Evolutionary conservation across 2,113 vertebrate genomes (phyloP).

Genomic region (Perca flavescens): DNA sequence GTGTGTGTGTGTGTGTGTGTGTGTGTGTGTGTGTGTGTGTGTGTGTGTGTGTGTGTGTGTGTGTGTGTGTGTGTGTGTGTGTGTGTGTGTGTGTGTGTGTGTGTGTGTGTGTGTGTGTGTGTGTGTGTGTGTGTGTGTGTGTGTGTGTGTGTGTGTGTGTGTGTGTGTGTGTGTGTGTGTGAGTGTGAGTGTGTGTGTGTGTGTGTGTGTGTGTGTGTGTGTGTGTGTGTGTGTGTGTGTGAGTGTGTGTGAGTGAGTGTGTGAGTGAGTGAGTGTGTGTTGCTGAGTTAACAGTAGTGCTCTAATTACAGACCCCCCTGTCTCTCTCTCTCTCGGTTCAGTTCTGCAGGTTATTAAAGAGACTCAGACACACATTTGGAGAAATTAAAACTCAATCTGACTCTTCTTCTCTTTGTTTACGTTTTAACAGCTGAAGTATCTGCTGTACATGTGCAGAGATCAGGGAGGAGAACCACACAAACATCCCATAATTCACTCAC

Average conservation of each 20-base stretch:
- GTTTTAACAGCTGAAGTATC: no score
- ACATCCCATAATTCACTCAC: no score
- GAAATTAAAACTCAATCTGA: no score
- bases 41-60: slow-evolving; percentile 22
- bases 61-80: slow-evolving; percentile 26
- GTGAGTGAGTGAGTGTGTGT: slow-evolving; percentile 22
- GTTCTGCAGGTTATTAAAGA: no score
- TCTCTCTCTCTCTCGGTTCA: no score
- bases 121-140: slow-evolving; percentile 8
- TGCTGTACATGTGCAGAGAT: no score
- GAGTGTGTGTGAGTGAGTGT: slow-evolving; percentile 16
- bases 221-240: slow-evolving; percentile 34
- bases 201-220: background rate
- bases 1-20: slow-evolving; percentile 18
- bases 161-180: slow-evolving; percentile 18
- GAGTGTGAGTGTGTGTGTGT: slow-evolving; percentile 23
- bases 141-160: slow-evolving; percentile 32
- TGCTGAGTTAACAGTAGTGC: slow-evolving; percentile 47
- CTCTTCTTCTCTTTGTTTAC: no score
- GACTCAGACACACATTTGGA: no score
- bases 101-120: slow-evolving; percentile 37
- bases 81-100: slow-evolving; percentile 10
- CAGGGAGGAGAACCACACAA: no score
- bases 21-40: slow-evolving; percentile 24
- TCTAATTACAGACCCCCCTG: slow-evolving; percentile 43